phyloP scores from a whole-genome alignment of 2,797 vertebrate species.

The Siniperca scherzeri region DNA sequence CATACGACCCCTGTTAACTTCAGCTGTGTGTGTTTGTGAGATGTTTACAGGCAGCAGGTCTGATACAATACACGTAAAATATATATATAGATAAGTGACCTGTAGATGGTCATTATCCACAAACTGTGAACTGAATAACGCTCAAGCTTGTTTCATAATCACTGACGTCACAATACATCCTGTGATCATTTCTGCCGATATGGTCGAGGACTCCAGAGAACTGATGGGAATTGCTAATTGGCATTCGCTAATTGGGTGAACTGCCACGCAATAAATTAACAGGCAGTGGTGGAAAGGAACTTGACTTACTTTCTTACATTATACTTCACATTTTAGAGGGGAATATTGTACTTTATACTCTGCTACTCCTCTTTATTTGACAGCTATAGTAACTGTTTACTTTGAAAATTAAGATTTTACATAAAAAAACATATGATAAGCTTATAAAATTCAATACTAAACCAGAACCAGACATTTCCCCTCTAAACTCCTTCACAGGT shows the following conservation, averaged over 20 bases:
- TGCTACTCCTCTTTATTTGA: background rate
- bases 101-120: background rate
- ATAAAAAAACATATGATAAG: background rate
- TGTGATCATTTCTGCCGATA: conserved; percentile 5
- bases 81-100: background rate
- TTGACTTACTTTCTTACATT: background rate
- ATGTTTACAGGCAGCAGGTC: background rate
- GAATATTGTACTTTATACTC: background rate
- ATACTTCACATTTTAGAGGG: background rate
- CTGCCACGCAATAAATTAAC: background rate
- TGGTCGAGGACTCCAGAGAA: background rate
- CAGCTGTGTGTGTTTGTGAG: conserved; percentile 13
- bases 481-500: background rate
- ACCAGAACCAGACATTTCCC: background rate
- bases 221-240: background rate
- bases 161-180: background rate
- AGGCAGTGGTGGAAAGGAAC: background rate
- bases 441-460: background rate
- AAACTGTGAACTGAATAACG: background rate
- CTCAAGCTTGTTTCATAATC: conserved; percentile 12
- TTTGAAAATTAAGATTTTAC: background rate
- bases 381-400: background rate
- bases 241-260: conserved; percentile 27
- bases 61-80: background rate
- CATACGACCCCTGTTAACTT: background rate